Evolutionary conservation across 1,140 invertebrate species (phyloP).

Genomic region (Periplaneta americana): DNA sequence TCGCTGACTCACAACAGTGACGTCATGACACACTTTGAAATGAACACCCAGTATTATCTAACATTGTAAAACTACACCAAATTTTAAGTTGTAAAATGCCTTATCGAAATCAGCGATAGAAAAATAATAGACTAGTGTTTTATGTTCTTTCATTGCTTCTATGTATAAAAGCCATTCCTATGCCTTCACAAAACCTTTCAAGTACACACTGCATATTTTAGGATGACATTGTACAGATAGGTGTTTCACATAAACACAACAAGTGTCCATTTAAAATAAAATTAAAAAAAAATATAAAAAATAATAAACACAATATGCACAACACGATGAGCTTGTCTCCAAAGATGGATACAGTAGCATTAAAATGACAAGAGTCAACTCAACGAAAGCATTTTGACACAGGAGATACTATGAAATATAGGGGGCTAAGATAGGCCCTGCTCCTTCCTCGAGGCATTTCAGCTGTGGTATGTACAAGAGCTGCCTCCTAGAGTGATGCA

Average conservation of each 20-base stretch:
- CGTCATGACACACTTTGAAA: too few relatives aligned
- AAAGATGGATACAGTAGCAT: not conserved
- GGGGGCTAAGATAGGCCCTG: not conserved
- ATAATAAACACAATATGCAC: conserved; percentile 1
- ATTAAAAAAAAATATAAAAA: not conserved
- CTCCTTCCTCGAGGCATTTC: not conserved
- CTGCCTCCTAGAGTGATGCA: not conserved
- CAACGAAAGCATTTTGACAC: not conserved
- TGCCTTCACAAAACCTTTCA: not conserved
- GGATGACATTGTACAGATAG: not conserved
- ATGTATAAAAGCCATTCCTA: not conserved
- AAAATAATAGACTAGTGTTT: too few relatives aligned
- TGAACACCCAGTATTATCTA: too few relatives aligned
- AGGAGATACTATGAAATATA: not conserved
- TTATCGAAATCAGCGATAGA: too few relatives aligned
- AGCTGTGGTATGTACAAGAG: not conserved
- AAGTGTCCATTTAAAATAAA: conserved; percentile 1
- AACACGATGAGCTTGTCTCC: not conserved
- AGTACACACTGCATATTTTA: not conserved
- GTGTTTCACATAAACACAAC: conserved; percentile 3
- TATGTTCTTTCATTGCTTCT: too few relatives aligned
- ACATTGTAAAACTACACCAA: too few relatives aligned
- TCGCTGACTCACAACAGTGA: too few relatives aligned
- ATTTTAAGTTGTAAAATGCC: too few relatives aligned
- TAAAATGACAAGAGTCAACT: not conserved